Evolutionary conservation across 1,140 invertebrate genomes (phyloP), one percentile per base, ranked within the genome.

Genomic region (Drosophila teissieri): DNA sequence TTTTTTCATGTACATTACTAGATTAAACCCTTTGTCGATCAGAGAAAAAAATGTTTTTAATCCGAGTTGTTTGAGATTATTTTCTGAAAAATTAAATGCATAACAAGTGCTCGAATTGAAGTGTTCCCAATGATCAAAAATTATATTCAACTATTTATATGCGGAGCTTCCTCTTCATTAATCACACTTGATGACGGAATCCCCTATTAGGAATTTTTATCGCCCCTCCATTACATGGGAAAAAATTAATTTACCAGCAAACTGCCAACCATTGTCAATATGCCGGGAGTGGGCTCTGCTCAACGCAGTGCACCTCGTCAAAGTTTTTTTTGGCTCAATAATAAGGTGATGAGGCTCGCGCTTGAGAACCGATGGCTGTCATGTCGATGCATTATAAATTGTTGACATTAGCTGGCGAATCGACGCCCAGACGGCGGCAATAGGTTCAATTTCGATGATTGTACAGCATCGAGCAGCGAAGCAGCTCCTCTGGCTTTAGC

Each of bases 311-410:
- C 61, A 54, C 2, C 52, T 40, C 72, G 17, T 58, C 46, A 6
- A n/a, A 42, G 40, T 7, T 24, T 69, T 68, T 27, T 61, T 46
- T 45, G 39, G 24, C 55, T 27, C 15, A 17, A 2, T 15, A 42
- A 70, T 69, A 64, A 15, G 64, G 42, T 65, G 67, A 69, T 67
- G 62, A 45, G 65, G 19, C 57, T 67, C 53, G 70, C 70, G 58
- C 70, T 69, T 65, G 48, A 52, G 34, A 52, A 39, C 42, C 40
- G 34, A 42, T 10, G 73, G 42, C 68, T 70, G 68, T 72, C 68
- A 72, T 27, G 55, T 56, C 70, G 65, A 79, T 86, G 79, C 75
- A 88, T 83, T 79, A 64, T 58, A 77, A 88, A 89, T 89, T 83
- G 72, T 89, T 83, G 80, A 89, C 75, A 85, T 86, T 85, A 85